A percentile compares a stretch with the other conserved stretches of the same genome.
Evolutionary conservation across 2,113 vertebrate genomes (phyloP).

Genomic region (Xenus cinereus): DNA sequence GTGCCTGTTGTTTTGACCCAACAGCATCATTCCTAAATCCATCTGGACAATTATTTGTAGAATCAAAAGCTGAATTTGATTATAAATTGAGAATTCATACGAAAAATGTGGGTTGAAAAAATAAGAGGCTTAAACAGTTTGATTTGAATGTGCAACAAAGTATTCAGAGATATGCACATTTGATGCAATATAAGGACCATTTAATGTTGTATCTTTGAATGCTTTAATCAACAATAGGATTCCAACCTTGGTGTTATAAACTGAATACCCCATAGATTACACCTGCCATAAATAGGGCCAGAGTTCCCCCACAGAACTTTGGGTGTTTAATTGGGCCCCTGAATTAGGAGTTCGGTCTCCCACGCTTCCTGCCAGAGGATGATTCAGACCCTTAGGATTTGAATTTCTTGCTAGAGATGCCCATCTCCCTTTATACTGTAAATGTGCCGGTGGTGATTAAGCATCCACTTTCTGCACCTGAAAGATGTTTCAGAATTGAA

Average conservation of each 20-base stretch:
- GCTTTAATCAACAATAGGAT: neutral
- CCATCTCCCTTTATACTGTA: neutral
- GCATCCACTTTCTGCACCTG: neutral
- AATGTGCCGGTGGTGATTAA: neutral
- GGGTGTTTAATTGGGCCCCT: neutral
- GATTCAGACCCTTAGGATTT: neutral
- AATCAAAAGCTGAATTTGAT: neutral
- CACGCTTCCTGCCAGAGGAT: neutral
- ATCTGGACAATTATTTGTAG: neutral
- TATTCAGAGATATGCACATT: neutral
- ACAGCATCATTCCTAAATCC: neutral
- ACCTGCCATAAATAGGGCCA: neutral
- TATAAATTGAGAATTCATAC: neutral
- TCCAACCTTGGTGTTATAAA: neutral
- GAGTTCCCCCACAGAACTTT: neutral
- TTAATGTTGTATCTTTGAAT: neutral
- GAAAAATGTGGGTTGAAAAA: neutral
- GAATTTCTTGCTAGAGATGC: neutral
- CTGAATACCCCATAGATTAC: neutral
- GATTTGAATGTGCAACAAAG: neutral
- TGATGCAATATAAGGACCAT: neutral
- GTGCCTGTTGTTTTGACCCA: conserved; percentile 21
- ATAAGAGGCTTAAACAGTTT: neutral
- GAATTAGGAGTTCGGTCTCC: neutral
- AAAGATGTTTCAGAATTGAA: neutral